Evolutionary conservation across 2,113 vertebrate genomes (phyloP), one percentile per base, ranked within the genome.

Genomic region (Falco punctatus): DNA sequence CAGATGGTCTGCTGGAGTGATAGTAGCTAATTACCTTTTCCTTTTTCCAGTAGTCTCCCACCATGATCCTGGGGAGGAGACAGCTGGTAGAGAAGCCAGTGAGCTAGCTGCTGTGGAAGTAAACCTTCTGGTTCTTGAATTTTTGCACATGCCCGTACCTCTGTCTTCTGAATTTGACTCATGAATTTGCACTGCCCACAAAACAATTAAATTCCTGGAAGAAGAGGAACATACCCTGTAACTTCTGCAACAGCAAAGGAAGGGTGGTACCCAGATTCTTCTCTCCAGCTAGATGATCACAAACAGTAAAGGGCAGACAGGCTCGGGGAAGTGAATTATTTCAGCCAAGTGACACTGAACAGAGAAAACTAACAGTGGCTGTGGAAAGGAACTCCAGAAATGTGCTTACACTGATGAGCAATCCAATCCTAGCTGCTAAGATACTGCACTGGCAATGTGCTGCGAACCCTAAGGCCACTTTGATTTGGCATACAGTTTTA

Each of bases 331-430:
- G 55, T 35, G 2, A 86, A 88, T 96, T 95, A 87, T 78, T 91
- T 89, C 89, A 94, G 89, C 49, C 62, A 81, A 92, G 44, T 91
- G 73, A 84, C 57, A 32, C 49, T 67, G 69, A 92, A 72, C 48
- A 84, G 89, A 33, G 61, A 91, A 86, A 95, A 91, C n/a, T 18
- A 92, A 89, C 77, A 90, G 35, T 40, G 61, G 69, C 64, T 86
- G 26, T 28, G 22, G 72, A 82, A 87, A 84, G 69, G 89, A 92
- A 87, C 66, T 95, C 57, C 66, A 96, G 70, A 84, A 91, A 91
- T 65, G 61, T 79, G 84, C 90, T 93, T 70, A 77, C 46, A 42
- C 40, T 65, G 44, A 18, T 55, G 51, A 88, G 69, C 80, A 81
- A 65, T 67, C 59, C 81, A 72, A 30, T 71, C 57, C 70, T 57